phyloP scores from a whole-genome alignment of 1,140 invertebrate species.

The Drosophila mauritiana region DNA sequence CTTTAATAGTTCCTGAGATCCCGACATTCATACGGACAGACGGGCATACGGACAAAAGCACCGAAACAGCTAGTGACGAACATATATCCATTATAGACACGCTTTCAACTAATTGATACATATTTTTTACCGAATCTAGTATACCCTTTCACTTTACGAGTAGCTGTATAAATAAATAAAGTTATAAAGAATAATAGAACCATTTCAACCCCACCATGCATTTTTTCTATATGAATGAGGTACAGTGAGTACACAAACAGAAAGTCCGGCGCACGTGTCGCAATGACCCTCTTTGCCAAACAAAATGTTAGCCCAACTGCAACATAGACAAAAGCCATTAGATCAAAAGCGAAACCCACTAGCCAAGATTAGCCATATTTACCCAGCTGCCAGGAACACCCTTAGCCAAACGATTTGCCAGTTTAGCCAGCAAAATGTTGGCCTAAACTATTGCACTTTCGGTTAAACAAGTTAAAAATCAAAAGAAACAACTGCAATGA shows the following conservation, averaged over 20 bases:
- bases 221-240: neutral
- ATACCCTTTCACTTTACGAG: too few relatives aligned
- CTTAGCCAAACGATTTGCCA: neutral
- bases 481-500: too few relatives aligned
- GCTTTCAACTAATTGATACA: too few relatives aligned
- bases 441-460: neutral
- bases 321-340: neutral
- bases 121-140: too few relatives aligned
- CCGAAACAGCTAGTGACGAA: too few relatives aligned
- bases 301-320: conserved; percentile 10
- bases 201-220: neutral
- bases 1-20: too few relatives aligned
- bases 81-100: too few relatives aligned
- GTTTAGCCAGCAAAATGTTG: neutral
- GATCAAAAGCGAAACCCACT: conserved; percentile 1
- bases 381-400: neutral
- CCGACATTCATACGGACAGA: too few relatives aligned
- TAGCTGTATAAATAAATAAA: too few relatives aligned
- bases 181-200: neutral
- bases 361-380: neutral
- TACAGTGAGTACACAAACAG: neutral
- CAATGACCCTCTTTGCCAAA: neutral
- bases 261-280: neutral
- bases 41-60: too few relatives aligned
- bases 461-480: too few relatives aligned